Percentiles rank a stretch among this genome's conserved stretches.
phyloP scores from a whole-genome alignment of 2,113 vertebrate species.

The Maccullochella peelii region DNA sequence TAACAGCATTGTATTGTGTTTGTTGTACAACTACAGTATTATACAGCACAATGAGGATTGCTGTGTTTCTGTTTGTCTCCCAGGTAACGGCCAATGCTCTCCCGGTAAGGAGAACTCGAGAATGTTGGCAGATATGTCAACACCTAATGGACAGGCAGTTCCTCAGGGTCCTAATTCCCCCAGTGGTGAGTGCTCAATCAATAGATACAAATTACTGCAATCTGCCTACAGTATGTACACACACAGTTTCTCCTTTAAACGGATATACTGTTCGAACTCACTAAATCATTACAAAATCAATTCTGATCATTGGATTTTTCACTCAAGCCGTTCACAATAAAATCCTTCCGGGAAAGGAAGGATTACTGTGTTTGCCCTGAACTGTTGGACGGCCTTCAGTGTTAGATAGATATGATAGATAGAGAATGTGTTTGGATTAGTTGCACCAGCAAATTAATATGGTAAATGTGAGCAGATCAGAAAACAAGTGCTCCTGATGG shows the following conservation, averaged over 20 bases:
- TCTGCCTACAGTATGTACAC: constrained; percentile 5
- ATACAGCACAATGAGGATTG: constrained; percentile 49
- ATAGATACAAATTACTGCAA: constrained; percentile 13
- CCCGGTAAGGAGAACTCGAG: constrained; percentile 92
- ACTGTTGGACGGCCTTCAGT: neutral
- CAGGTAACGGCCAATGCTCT: constrained; percentile 97
- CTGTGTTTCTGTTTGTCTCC: constrained; percentile 78
- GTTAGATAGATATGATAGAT: neutral
- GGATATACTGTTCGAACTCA: neutral
- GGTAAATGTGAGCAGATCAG: neutral
- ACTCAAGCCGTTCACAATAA: neutral
- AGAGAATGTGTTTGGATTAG: neutral
- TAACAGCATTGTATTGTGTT: neutral
- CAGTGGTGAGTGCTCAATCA: constrained; percentile 88
- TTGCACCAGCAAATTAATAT: neutral
- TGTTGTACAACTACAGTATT: constrained; percentile 15
- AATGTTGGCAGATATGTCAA: constrained; percentile 93
- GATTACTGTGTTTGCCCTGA: neutral
- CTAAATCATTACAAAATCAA: neutral
- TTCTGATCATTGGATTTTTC: neutral
- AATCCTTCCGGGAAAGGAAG: neutral
- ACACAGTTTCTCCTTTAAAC: constrained; percentile 7
- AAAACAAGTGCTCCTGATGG: constrained; percentile 3
- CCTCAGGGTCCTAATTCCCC: constrained; percentile 90
- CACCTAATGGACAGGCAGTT: constrained; percentile 93